Evolutionary conservation across 2,113 vertebrate species (phyloP).

Genomic region (Lota lota): DNA sequence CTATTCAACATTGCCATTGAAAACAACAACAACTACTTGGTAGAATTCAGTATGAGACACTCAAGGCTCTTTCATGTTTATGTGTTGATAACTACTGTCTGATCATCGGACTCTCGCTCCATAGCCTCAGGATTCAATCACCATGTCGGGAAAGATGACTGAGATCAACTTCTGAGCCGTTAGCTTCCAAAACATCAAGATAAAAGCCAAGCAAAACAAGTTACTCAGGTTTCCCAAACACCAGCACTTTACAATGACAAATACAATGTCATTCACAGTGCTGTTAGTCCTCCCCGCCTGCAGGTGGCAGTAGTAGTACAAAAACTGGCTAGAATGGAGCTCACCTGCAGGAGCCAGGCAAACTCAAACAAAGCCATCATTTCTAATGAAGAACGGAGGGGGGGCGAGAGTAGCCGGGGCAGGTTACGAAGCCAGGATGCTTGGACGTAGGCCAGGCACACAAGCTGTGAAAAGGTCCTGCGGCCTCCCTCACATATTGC

Average conservation of each 20-base stretch:
- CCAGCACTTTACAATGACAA: too few relatives aligned
- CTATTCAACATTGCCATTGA: too few relatives aligned
- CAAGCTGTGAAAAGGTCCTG: slow-evolving; percentile 62
- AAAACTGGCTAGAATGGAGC: slow-evolving; percentile 6
- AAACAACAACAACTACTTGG: too few relatives aligned
- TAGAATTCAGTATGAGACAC: too few relatives aligned
- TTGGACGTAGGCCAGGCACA: slow-evolving; percentile 50
- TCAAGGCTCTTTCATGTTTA: too few relatives aligned
- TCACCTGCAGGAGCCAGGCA: slow-evolving; percentile 44
- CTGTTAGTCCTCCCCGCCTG: background rate
- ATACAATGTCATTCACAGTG: background rate
- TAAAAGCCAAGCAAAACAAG: too few relatives aligned
- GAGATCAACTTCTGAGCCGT: too few relatives aligned
- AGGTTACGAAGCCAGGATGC: slow-evolving; percentile 41
- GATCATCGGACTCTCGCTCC: too few relatives aligned
- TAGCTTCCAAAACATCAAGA: too few relatives aligned
- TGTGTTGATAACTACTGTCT: too few relatives aligned
- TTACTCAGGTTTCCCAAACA: background rate
- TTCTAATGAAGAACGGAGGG: slow-evolving; percentile 12
- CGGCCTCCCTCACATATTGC: slow-evolving; percentile 52
- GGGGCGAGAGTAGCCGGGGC: background rate
- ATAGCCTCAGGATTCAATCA: too few relatives aligned
- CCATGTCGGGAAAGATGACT: too few relatives aligned
- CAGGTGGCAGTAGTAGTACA: slow-evolving; percentile 9
- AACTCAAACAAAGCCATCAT: slow-evolving; percentile 32